Conservation (phyloP, 2,888 invertebrate species). For the Conomelus anceps region DNA sequence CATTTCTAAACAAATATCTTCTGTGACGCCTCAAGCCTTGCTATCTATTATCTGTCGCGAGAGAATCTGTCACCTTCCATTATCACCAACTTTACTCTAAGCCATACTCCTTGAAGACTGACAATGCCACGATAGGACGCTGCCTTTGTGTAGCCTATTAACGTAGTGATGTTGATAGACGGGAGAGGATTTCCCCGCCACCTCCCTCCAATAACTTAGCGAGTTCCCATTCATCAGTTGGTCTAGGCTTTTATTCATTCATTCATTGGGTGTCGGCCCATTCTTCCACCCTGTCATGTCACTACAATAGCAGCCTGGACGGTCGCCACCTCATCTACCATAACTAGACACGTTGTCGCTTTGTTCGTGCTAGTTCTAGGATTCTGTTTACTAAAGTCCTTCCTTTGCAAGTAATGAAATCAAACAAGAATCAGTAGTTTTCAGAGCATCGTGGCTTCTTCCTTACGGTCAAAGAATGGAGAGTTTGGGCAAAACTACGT, state of each 20-base stretch:
- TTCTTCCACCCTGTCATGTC: not conserved
- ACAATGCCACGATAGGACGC: not conserved
- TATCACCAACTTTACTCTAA: not conserved
- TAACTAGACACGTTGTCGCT: not conserved
- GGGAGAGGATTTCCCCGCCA: not conserved
- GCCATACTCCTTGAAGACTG: not conserved
- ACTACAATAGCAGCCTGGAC: not conserved
- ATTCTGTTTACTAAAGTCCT: not conserved
- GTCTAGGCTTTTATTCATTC: not conserved
- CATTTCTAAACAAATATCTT: not conserved
- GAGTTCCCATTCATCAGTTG: not conserved
- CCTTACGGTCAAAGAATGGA: too few species aligned
- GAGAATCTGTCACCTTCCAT: not conserved
- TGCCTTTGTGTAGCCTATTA: not conserved
- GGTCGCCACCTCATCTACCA: not conserved
- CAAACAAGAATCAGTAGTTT: not conserved
- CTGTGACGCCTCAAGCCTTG: not conserved
- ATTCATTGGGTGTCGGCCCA: not conserved
- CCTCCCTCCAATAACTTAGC: not conserved
- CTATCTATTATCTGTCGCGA: not conserved
- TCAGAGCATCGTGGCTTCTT: too few species aligned
- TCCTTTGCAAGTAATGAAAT: not conserved
- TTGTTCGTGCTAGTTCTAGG: not conserved
- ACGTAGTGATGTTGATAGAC: not conserved
- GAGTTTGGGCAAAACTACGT: too few species aligned